These are phyloP conservation scores for Anoplolepis gracilipes DNA, from an alignment of 1,140 invertebrate species.

Conservation along the genomic window DNA sequence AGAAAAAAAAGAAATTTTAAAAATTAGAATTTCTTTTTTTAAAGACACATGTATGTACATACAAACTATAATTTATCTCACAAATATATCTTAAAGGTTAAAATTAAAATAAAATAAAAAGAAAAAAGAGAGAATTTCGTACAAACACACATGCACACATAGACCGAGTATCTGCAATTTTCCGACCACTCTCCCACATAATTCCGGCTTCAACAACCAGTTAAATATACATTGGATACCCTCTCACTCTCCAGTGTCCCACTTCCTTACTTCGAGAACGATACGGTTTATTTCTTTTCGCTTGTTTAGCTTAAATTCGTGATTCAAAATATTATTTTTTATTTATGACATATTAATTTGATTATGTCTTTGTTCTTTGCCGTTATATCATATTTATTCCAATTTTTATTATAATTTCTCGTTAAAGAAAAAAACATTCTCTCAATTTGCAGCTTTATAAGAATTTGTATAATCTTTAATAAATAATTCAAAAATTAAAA, in stretches of 20 bases:
- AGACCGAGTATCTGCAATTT: constrained; percentile 60
- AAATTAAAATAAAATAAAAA: constrained; percentile 11
- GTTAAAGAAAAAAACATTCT: neutral
- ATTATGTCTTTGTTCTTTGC: no score
- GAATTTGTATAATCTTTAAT: neutral
- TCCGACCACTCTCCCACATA: constrained; percentile 51
- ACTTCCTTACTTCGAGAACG: constrained; percentile 70
- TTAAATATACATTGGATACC: constrained; percentile 74
- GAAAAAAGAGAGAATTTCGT: constrained; percentile 8
- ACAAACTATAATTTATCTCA: neutral
- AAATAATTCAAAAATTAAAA: neutral
- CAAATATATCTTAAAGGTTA: neutral
- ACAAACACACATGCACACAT: no score
- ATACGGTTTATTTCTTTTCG: constrained; percentile 17
- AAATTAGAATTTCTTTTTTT: neutral
- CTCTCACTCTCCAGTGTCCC: constrained; percentile 76
- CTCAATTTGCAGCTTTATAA: neutral
- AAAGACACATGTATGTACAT: no score
- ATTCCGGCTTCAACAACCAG: constrained; percentile 70
- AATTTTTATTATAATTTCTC: constrained; percentile 14
- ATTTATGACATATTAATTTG: neutral
- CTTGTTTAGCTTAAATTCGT: neutral
- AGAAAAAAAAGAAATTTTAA: neutral
- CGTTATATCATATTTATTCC: neutral
- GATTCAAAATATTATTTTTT: constrained; percentile 8